phyloP scores from a whole-genome alignment of 1,140 invertebrate genomes.

The Saccostrea glomerata region DNA sequence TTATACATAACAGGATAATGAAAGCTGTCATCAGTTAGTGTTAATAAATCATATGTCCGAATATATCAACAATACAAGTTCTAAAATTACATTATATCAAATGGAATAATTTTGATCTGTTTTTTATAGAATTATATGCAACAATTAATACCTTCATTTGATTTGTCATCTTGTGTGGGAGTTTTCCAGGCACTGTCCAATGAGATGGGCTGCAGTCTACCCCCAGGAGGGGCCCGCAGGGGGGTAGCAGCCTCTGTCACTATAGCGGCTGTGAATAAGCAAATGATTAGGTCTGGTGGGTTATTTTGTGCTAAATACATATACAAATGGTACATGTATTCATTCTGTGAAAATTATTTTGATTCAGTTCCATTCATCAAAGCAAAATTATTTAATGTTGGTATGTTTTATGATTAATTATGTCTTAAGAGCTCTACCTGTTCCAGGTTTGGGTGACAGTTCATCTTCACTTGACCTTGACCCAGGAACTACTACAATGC shows the following conservation, averaged over 20 bases:
- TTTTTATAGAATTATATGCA: too few species aligned
- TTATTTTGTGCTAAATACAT: background rate
- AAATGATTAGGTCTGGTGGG: background rate
- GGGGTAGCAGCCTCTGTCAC: slow-evolving; percentile 28
- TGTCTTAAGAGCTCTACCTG: background rate
- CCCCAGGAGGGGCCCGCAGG: slow-evolving; percentile 49
- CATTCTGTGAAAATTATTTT: background rate
- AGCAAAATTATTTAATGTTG: background rate
- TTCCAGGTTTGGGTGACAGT: background rate
- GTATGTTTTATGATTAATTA: too few species aligned
- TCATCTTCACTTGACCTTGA: slow-evolving; percentile 69
- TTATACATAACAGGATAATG: too few species aligned
- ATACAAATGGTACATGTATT: background rate
- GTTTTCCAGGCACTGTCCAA: slow-evolving; percentile 66
- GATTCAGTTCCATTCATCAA: background rate
- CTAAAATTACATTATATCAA: too few species aligned
- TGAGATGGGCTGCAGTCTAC: slow-evolving; percentile 62
- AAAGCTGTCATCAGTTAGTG: too few species aligned
- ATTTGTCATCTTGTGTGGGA: slow-evolving; percentile 58
- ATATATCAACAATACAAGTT: too few species aligned
- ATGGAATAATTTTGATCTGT: too few species aligned
- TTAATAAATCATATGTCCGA: too few species aligned
- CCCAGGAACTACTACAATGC: slow-evolving; percentile 72
- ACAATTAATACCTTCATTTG: slow-evolving; percentile 49
- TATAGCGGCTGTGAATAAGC: background rate